Conservation (phyloP, 30 jellyfish, hydroid and myxozoan genomes). For the Hydra vulgaris region DNA sequence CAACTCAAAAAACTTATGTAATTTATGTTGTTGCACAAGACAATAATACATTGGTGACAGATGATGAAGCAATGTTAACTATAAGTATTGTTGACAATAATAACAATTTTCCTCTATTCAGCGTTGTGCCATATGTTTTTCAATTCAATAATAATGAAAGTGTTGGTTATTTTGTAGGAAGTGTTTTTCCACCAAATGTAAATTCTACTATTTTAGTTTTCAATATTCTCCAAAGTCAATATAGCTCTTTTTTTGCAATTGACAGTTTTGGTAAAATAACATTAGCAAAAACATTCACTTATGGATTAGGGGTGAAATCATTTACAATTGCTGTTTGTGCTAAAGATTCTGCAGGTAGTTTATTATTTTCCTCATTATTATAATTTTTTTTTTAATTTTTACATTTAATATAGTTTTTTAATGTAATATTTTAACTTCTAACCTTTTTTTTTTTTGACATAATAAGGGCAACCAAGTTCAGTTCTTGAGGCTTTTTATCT, state of each 20-base stretch:
- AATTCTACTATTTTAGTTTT: not conserved
- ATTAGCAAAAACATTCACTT: not conserved
- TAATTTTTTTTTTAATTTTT: too few species aligned
- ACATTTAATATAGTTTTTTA: too few species aligned
- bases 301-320: not conserved
- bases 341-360: not conserved
- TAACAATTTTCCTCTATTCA: slow-evolving; percentile 50
- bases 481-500: too few species aligned
- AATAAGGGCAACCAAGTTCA: too few species aligned
- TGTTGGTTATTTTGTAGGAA: not conserved
- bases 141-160: not conserved
- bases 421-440: too few species aligned
- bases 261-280: not conserved
- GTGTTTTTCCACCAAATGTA: not conserved
- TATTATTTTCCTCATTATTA: too few species aligned
- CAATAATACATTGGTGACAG: not conserved
- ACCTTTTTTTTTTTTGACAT: too few species aligned
- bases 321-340: slow-evolving; percentile 20
- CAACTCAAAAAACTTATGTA: not conserved
- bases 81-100: slow-evolving; percentile 39
- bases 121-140: not conserved
- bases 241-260: not conserved
- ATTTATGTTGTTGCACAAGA: slow-evolving; percentile 12
- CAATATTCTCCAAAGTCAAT: slow-evolving; percentile 9
- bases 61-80: slow-evolving; percentile 12